phyloP scores from a whole-genome alignment of 1,140 invertebrate genomes.

The Mactra quadrangularis region DNA sequence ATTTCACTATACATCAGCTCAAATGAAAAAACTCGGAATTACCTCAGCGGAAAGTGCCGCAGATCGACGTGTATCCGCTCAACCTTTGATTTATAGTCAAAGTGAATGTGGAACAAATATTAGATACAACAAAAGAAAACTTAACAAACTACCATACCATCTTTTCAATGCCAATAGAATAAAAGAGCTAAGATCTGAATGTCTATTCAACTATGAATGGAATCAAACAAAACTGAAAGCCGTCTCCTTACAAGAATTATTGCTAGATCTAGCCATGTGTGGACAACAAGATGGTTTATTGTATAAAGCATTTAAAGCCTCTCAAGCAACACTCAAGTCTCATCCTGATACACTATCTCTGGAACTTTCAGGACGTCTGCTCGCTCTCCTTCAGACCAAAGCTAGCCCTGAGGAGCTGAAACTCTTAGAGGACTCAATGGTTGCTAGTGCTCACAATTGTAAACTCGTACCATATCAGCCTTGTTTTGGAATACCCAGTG shows the following conservation, averaged over 20 bases:
- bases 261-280: constrained; percentile 70
- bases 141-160: constrained; percentile 76
- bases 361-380: constrained; percentile 77
- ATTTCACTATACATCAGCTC: constrained; percentile 97
- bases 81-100: constrained; percentile 91
- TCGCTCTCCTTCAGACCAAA: constrained; percentile 67
- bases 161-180: constrained; percentile 80
- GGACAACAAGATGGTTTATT: constrained; percentile 85
- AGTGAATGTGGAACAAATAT: constrained; percentile 24
- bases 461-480: constrained; percentile 62
- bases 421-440: constrained; percentile 62
- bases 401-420: constrained; percentile 57
- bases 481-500: constrained; percentile 62
- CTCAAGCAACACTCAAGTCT: constrained; percentile 68
- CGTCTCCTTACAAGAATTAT: constrained; percentile 69
- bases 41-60: constrained; percentile 94
- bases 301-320: constrained; percentile 74
- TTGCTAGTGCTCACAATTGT: constrained; percentile 30
- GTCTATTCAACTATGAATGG: constrained; percentile 76
- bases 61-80: constrained; percentile 96
- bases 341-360: constrained; percentile 74
- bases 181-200: constrained; percentile 61
- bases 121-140: constrained; percentile 74
- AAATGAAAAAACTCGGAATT: constrained; percentile 82
- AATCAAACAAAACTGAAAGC: constrained; percentile 73